These are phyloP conservation scores for Polypedilum vanderplanki DNA, from an alignment of 1,140 invertebrate species.

Conservation along the genomic window DNA sequence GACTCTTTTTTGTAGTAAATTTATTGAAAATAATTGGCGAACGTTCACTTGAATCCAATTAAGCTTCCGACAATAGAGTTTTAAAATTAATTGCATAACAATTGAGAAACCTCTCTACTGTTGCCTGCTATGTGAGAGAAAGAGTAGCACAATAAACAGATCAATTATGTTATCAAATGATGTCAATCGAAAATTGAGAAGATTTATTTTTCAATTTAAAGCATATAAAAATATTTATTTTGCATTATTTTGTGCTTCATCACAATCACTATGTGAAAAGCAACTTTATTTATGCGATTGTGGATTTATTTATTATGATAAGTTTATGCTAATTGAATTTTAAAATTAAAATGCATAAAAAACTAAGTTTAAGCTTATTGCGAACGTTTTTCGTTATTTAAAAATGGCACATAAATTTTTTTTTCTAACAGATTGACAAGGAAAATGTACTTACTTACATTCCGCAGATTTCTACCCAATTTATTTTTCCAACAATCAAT, in stretches of 20 bases:
- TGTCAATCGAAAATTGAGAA: conserved; percentile 24
- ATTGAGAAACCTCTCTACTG: background rate
- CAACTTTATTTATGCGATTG: too few species aligned
- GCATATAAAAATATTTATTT: background rate
- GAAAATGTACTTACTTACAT: too few species aligned
- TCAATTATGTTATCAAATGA: conserved; percentile 21
- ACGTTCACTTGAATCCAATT: background rate
- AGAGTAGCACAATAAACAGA: background rate
- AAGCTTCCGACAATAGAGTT: background rate
- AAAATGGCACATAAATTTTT: too few species aligned
- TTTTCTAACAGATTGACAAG: too few species aligned
- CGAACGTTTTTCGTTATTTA: too few species aligned
- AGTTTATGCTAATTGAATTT: too few species aligned
- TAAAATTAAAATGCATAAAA: too few species aligned
- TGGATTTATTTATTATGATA: too few species aligned
- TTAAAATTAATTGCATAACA: conserved; percentile 25
- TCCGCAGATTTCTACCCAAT: too few species aligned
- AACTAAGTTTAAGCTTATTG: too few species aligned
- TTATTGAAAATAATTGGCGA: background rate
- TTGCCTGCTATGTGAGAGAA: background rate
- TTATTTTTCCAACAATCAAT: too few species aligned
- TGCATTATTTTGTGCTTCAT: background rate
- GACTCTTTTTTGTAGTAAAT: too few species aligned
- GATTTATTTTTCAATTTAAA: conserved; percentile 20
- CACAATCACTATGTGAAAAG: background rate